phyloP scores from a whole-genome alignment of 64 coral and sea anemone species.

The Actinia equina region DNA sequence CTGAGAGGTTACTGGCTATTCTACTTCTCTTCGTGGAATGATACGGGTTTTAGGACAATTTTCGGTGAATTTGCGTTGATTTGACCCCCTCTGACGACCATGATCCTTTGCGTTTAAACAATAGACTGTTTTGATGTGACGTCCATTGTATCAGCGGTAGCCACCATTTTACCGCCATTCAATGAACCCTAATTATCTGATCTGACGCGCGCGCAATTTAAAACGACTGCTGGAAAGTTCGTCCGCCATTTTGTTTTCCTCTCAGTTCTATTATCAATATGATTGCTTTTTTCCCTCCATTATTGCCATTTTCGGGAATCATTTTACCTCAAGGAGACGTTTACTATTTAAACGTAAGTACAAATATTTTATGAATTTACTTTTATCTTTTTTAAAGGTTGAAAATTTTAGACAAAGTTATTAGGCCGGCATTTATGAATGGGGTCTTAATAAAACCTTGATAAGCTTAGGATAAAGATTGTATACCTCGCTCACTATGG shows the following conservation, averaged over 20 bases:
- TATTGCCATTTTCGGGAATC: not conserved
- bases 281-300: not conserved
- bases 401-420: not conserved
- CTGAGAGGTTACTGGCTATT: too few species aligned
- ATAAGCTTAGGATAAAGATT: not conserved
- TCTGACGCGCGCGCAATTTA: not conserved
- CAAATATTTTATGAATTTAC: not conserved
- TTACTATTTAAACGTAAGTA: not conserved
- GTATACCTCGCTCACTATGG: not conserved
- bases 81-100: too few species aligned
- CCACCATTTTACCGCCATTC: not conserved
- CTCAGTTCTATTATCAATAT: not conserved
- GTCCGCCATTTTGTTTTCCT: constrained; percentile 1
- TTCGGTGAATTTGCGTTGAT: too few species aligned
- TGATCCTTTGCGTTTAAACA: too few species aligned
- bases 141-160: constrained; percentile 11
- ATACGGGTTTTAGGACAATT: too few species aligned
- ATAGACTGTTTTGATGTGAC: too few species aligned
- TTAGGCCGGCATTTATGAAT: not conserved
- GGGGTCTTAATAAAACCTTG: not conserved
- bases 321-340: not conserved
- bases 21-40: too few species aligned
- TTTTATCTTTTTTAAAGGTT: not conserved
- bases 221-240: not conserved
- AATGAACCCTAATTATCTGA: not conserved